These are phyloP conservation scores for Carollia perspicillata DNA, from an alignment of 2,113 vertebrate species.

Conservation along the genomic window DNA sequence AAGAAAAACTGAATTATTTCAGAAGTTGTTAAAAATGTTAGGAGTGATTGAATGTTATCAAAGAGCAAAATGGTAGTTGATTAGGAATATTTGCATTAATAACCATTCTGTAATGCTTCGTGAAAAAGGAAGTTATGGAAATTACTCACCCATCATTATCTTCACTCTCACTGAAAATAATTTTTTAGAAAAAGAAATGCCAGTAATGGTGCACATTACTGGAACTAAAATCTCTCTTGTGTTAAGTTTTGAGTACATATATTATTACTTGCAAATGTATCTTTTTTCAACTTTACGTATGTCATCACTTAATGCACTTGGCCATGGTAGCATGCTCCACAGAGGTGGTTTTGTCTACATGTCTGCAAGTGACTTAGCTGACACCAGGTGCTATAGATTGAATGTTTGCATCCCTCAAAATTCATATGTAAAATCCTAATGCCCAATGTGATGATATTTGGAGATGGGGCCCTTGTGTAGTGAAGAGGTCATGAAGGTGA, in stretches of 20 bases:
- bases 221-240: not conserved
- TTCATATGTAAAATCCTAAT: not conserved
- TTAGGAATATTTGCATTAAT: not conserved
- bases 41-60: not conserved
- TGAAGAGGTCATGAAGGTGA: not conserved
- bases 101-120: not conserved
- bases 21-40: conserved; percentile 15
- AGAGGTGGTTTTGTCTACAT: not conserved
- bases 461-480: not conserved
- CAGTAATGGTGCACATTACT: not conserved
- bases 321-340: not conserved
- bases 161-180: not conserved
- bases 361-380: not conserved
- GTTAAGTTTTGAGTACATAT: not conserved
- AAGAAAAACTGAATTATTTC: not conserved
- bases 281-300: not conserved
- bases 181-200: not conserved
- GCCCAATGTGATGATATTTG: not conserved
- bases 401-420: not conserved
- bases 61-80: not conserved
- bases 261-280: not conserved
- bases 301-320: not conserved
- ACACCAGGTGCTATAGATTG: not conserved
- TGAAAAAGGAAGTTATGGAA: not conserved
- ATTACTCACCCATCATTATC: not conserved